Evolutionary conservation across 2,113 vertebrate genomes (phyloP), one percentile per base, ranked within the genome.

Genomic region (Dolichotis patagonum): DNA sequence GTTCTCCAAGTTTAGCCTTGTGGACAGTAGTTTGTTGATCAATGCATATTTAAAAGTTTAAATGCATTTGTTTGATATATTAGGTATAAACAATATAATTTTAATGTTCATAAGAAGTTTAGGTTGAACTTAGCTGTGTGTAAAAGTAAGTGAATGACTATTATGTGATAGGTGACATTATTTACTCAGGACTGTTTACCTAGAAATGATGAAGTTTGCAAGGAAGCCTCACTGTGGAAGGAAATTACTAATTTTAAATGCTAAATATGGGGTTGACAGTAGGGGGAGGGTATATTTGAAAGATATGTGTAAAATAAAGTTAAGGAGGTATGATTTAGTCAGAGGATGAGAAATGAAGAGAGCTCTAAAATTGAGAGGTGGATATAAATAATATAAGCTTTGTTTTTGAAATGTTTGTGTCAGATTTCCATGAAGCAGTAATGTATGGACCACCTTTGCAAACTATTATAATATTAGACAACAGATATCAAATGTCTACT

Each of bases 61-160:
- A 78, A 77, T 96, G 38, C 49, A 62, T 54, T 67, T 95, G 2
- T 78, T 96, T 95, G 35, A 85, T 86, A 46, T 80, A n/a, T 62
- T 87, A 43, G 16, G 4, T 56, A 38, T 56, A 80, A 30, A 54
- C 54, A 54, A 75, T 58, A 85, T 63, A 89, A 71, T 77, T 93
- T 95, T 85, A 85, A 73, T 91, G 52, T 83, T 85, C 46, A 71
- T 14, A 86, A 20, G 46, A 67, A 75, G 14, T 54, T 67, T 56
- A 56, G 35, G 9, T 63, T 96, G 63, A 41, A 62, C 73, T 80
- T 46, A 71, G 35, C 35, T 46, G 24, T 65, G 35, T 89, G 4
- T 5, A 63, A 71, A 16, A 73, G 62, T 67, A 81, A 86, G 20
- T 93, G 24, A 90, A 26, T 38, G 46, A 58, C 12, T 52, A 35